Percentiles rank a stretch among this genome's conserved stretches.
Conservation (phyloP, 2,797 vertebrate genomes). For the Micrastur ruficollis region DNA sequence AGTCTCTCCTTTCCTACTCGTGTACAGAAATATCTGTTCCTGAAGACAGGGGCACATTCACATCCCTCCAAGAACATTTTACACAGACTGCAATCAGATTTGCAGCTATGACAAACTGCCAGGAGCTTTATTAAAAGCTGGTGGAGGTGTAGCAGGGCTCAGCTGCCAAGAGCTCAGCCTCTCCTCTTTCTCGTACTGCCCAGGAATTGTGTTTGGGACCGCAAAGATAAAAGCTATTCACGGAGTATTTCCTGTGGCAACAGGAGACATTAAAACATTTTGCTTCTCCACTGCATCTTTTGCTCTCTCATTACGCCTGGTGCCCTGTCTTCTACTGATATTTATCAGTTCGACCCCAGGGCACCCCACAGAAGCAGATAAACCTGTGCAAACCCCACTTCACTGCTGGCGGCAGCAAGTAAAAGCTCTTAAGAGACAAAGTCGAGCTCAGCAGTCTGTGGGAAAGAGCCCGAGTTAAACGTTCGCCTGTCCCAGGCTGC, state of each 20-base stretch:
- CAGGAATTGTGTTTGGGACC: not conserved
- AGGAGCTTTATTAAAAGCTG: not conserved
- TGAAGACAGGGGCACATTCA: not conserved
- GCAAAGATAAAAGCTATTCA: not conserved
- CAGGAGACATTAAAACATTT: not conserved
- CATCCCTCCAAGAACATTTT: not conserved
- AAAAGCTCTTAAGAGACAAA: not conserved
- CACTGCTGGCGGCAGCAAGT: not conserved
- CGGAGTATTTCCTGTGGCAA: not conserved
- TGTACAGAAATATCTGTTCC: not conserved
- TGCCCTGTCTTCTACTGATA: not conserved
- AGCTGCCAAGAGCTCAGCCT: not conserved
- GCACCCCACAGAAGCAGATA: not conserved
- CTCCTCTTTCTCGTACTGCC: not conserved
- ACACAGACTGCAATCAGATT: not conserved
- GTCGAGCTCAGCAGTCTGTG: not conserved
- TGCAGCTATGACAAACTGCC: not conserved
- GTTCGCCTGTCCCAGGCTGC: not conserved
- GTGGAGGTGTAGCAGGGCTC: not conserved
- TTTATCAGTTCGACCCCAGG: not conserved
- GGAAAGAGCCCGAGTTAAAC: not conserved
- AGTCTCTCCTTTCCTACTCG: not conserved
- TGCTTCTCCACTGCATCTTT: not conserved
- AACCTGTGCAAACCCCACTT: not conserved
- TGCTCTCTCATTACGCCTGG: not conserved